phyloP scores from a whole-genome alignment of 2,113 vertebrate genomes.

The Burhinus bistriatus region DNA sequence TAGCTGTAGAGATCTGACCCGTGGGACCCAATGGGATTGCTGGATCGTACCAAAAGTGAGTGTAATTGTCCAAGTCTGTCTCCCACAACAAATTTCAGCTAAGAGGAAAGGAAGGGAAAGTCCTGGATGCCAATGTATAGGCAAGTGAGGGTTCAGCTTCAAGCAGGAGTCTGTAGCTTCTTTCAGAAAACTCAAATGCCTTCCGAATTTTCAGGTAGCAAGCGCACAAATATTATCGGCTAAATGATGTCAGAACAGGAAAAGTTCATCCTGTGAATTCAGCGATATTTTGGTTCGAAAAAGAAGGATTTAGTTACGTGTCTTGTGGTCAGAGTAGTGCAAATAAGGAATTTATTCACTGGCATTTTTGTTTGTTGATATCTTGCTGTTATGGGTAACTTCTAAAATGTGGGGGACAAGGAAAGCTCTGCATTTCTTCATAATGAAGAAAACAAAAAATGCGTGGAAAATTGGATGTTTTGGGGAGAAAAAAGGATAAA shows the following conservation, averaged over 20 bases:
- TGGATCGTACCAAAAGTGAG: not conserved
- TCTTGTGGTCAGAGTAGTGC: not conserved
- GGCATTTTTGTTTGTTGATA: not conserved
- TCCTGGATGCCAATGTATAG: fast-evolving
- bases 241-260: not conserved
- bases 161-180: not conserved
- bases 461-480: not conserved
- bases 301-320: not conserved
- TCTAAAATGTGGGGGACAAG: fast-evolving
- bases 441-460: not conserved
- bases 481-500: not conserved
- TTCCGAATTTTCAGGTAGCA: not conserved
- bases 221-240: not conserved
- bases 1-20: not conserved
- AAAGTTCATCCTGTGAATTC: not conserved
- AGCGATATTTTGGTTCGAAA: not conserved
- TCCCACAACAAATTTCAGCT: not conserved
- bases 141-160: not conserved
- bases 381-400: not conserved
- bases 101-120: not conserved
- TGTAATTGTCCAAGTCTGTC: not conserved
- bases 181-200: not conserved
- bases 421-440: not conserved
- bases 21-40: fast-evolving
- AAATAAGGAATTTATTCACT: not conserved